Percentiles rank a stretch among this genome's conserved stretches.
These are phyloP conservation scores for Drosophila kanekoi DNA, from an alignment of 2,888 invertebrate genomes.

Conservation along the genomic window DNA sequence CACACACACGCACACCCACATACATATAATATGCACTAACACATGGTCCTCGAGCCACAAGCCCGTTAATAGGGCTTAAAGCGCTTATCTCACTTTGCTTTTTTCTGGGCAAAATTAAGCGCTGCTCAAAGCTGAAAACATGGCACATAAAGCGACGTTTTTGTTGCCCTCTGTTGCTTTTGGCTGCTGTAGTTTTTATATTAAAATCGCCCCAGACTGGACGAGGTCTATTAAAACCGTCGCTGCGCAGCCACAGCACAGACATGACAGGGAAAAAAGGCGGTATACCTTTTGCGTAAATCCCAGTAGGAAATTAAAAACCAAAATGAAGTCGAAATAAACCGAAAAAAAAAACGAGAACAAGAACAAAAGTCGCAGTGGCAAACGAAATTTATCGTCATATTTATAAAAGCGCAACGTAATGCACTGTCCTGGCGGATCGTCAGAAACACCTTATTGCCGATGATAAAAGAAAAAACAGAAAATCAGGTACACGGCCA, in stretches of 20 bases:
- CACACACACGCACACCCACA: neutral
- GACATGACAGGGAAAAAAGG: conserved; percentile 40
- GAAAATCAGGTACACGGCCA: conserved; percentile 14
- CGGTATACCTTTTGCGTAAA: conserved; percentile 71
- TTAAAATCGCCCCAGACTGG: conserved; percentile 74
- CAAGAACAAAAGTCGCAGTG: conserved; percentile 32
- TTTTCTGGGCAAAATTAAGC: conserved; percentile 26
- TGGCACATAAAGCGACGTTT: conserved; percentile 58
- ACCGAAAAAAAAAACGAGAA: conserved; percentile 20
- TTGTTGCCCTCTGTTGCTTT: conserved; percentile 50
- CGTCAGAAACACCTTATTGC: conserved; percentile 61
- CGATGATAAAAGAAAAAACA: conserved; percentile 20
- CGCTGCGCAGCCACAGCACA: conserved; percentile 35
- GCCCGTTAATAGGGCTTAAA: conserved; percentile 71
- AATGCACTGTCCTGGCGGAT: conserved; percentile 42
- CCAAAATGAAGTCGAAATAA: conserved; percentile 72
- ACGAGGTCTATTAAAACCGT: conserved; percentile 70
- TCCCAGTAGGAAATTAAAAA: conserved; percentile 81
- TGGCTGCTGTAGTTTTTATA: conserved; percentile 72
- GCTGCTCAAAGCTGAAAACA: conserved; percentile 41
- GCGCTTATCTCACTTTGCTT: conserved; percentile 71
- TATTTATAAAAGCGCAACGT: conserved; percentile 73
- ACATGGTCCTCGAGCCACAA: conserved; percentile 42
- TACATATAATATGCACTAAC: conserved; percentile 11
- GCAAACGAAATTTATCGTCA: conserved; percentile 66